Evolutionary conservation across 2,888 invertebrate genomes (phyloP), one percentile per base, ranked within the genome.

Genomic region (Cloeon dipterum): DNA sequence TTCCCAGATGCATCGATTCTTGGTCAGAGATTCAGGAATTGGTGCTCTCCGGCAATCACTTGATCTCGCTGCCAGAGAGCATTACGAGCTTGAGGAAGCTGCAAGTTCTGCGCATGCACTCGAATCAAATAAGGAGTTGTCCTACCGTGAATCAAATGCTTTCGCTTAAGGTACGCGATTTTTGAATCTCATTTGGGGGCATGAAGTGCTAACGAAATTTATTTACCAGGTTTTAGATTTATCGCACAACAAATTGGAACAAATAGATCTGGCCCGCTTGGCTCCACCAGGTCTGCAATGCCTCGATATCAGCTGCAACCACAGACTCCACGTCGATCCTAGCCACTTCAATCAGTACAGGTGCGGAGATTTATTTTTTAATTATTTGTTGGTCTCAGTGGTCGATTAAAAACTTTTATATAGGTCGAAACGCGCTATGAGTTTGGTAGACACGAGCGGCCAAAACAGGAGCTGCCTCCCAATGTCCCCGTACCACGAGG

Each of bases 21-120:
- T 82, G 83, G 82, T 63, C 66, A 2, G 74, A 78, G 45, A 62
- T 85, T 43, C 82, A 85, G 57, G 83, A 83, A 50, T 54, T 86
- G 21, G 72, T 83, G 2, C 50, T 85, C 34, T 83, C 83, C 2
- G 85, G 85, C 21, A 86, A 86, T 51, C 68, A 73, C 49, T 60
- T 86, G 37, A 64, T 73, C 23, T 68, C 67, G 48, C 60, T 85
- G 38, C 83, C 85, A 1, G 75, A 77, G 45, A 74, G 73, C 50
- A 65, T 83, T 40, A 72, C 75, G 10, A 66, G 67, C 44, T 54
- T 83, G 38, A 67, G 67, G 41, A 73, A 75, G 49, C 62, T 86
- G 20, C 65, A 68, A 46, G 70, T 83, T 13, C 60, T 86, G 36
- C 63, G 83, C 46, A 73, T 83, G 4, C 85, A 85, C 56, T 82